Percentiles rank a stretch among this genome's conserved stretches.
Evolutionary conservation across 2,888 invertebrate genomes (phyloP).

Genomic region (Tricholauxania praeusta): DNA sequence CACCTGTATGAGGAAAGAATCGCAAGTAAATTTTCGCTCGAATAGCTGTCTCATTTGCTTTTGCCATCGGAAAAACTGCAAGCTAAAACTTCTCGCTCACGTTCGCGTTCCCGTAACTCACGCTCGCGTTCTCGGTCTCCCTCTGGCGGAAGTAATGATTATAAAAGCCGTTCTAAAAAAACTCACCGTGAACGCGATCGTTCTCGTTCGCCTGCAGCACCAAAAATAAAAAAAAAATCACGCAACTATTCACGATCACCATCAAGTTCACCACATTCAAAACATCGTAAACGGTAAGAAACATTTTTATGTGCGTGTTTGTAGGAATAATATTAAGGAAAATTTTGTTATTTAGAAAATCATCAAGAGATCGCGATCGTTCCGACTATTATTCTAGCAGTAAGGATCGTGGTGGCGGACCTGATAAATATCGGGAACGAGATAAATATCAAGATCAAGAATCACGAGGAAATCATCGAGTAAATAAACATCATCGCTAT

Average conservation of each 20-base stretch:
- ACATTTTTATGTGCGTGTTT: background rate
- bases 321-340: background rate
- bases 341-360: conserved; percentile 46
- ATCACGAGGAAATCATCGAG: conserved; percentile 44
- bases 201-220: conserved; percentile 58
- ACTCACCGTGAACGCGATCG: conserved; percentile 53
- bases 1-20: too few relatives aligned
- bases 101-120: conserved; percentile 54
- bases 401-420: conserved; percentile 54
- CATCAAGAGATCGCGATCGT: conserved; percentile 58
- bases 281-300: conserved; percentile 64
- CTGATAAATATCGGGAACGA: conserved; percentile 60
- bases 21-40: too few relatives aligned
- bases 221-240: conserved; percentile 65
- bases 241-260: conserved; percentile 65
- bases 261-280: conserved; percentile 65
- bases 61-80: conserved; percentile 60
- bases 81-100: conserved; percentile 62
- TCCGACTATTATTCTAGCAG: conserved; percentile 59
- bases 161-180: conserved; percentile 56
- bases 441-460: conserved; percentile 54
- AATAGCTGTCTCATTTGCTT: too few relatives aligned
- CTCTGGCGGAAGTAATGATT: conserved; percentile 49
- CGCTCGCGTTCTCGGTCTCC: conserved; percentile 55
- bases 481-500: conserved; percentile 61